Evolutionary conservation across 2,797 vertebrate genomes (phyloP), one percentile per base, ranked within the genome.

Genomic region (Cryptoprocta ferox): DNA sequence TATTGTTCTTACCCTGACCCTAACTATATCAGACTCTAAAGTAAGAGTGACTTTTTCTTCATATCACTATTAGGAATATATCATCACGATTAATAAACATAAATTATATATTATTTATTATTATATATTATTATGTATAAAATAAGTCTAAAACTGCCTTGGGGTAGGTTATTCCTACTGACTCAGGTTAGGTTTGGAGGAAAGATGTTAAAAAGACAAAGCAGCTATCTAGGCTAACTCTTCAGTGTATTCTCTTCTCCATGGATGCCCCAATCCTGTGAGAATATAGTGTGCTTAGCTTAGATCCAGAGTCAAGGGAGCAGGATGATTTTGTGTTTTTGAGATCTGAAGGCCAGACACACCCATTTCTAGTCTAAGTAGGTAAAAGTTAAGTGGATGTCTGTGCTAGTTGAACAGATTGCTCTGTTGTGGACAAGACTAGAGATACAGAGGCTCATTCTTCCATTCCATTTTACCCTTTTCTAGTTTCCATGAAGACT

Each of bases 21-120:
- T 79, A 10, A 73, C 13, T 73, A 19, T 50, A 89, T 80, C 73
- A 73, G 59, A 68, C 35, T 73, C 32, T 18, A n/a, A 84, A 30
- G 35, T 75, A 73, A 97, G 10, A 1, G 6, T 87, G 14, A 73
- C 48, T 93, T 95, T 89, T 94, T 75, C 56, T 87, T 94, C 15
- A 82, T 37, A 15, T 79, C 45, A 89, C 8, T 76, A 59, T 84
- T 81, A 70, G n/a, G 16, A 93, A 84, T 18, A 70, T 21, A 68
- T 68, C 32, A 59, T 86, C 30, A 56, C 15, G 56, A 45, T 48
- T 42, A 18, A 76, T 50, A n/a, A 19, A 50, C 32, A 18, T 53
- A 26, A 10, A 61, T 78, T 61, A 35, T 16, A 21, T 85, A 37
- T 3, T 70, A 21, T 76, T 45, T 75, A 75, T 75, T 45, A 48